Conservation (phyloP, 2,888 invertebrate species). For the Hecatera dysodea region DNA sequence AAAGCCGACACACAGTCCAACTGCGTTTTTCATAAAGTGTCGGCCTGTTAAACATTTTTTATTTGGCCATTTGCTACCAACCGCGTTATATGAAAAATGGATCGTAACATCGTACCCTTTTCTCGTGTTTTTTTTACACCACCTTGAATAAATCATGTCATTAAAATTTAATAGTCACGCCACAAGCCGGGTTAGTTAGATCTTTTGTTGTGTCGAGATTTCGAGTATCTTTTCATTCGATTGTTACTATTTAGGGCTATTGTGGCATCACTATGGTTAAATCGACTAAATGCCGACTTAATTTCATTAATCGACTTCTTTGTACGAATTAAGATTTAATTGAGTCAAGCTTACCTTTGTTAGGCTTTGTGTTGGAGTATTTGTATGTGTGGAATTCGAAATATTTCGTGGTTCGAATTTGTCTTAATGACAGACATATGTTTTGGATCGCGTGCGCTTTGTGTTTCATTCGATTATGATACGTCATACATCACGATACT, state of each 20-base stretch:
- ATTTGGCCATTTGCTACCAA: conserved; percentile 91
- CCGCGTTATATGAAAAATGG: conserved; percentile 91
- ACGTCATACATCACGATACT: conserved; percentile 67
- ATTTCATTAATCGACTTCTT: conserved; percentile 90
- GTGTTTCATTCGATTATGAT: conserved; percentile 70
- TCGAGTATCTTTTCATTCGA: conserved; percentile 86
- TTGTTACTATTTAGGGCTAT: conserved; percentile 89
- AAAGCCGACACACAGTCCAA: conserved; percentile 86
- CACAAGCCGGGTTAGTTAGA: conserved; percentile 87
- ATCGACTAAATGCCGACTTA: conserved; percentile 90
- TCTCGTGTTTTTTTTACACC: conserved; percentile 84
- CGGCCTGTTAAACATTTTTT: conserved; percentile 90
- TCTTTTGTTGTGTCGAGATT: conserved; percentile 85
- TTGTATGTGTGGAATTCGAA: conserved; percentile 83
- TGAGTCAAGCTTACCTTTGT: conserved; percentile 86
- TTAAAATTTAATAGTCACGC: conserved; percentile 91
- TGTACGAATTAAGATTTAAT: conserved; percentile 90
- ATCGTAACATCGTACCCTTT: conserved; percentile 90
- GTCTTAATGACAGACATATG: conserved; percentile 85
- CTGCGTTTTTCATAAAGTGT: conserved; percentile 90
- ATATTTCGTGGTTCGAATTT: conserved; percentile 77
- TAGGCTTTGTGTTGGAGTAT: conserved; percentile 76
- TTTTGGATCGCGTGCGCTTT: conserved; percentile 81
- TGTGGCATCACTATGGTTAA: conserved; percentile 86
- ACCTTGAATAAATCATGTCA: conserved; percentile 89